phyloP scores from a whole-genome alignment of 2,113 vertebrate species.

The Pomatostomus ruficeps region DNA sequence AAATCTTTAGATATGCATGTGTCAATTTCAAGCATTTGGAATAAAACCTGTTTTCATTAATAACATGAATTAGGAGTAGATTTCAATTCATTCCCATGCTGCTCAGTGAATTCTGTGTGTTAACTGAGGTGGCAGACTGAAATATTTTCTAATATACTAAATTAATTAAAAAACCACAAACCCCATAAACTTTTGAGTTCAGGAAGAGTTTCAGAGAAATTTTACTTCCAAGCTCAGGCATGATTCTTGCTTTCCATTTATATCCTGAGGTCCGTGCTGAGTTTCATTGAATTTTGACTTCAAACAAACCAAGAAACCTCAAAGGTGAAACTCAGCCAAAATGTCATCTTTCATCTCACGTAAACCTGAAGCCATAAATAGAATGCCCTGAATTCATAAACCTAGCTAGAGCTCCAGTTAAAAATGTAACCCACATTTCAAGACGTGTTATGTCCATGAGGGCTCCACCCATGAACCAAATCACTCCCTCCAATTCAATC shows the following conservation, averaged over 20 bases:
- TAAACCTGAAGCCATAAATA: constrained; percentile 42
- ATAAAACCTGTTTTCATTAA: not conserved
- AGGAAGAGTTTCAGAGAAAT: not conserved
- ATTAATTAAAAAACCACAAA: not conserved
- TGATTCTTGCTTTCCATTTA: constrained; percentile 21
- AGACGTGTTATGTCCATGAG: not conserved
- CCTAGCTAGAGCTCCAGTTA: constrained; percentile 15
- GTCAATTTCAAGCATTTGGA: not conserved
- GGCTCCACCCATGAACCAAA: constrained; percentile 19
- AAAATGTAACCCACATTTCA: constrained; percentile 13
- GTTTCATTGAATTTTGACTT: constrained; percentile 22
- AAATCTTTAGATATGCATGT: not conserved
- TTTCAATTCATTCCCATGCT: not conserved
- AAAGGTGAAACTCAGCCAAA: constrained; percentile 33
- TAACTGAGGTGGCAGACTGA: not conserved
- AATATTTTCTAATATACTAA: not conserved
- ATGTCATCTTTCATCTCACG: constrained; percentile 29
- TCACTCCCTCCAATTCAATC: not conserved
- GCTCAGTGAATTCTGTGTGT: not conserved
- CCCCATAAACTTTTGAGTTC: not conserved
- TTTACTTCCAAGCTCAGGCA: not conserved
- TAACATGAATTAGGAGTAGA: not conserved
- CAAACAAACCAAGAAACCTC: constrained; percentile 56
- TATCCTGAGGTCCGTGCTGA: not conserved
- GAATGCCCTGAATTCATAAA: constrained; percentile 38